A percentile compares a stretch with the other conserved stretches of the same genome.
These are phyloP conservation scores for Crioceris asparagi DNA, from an alignment of 2,888 invertebrate genomes.

Conservation along the genomic window DNA sequence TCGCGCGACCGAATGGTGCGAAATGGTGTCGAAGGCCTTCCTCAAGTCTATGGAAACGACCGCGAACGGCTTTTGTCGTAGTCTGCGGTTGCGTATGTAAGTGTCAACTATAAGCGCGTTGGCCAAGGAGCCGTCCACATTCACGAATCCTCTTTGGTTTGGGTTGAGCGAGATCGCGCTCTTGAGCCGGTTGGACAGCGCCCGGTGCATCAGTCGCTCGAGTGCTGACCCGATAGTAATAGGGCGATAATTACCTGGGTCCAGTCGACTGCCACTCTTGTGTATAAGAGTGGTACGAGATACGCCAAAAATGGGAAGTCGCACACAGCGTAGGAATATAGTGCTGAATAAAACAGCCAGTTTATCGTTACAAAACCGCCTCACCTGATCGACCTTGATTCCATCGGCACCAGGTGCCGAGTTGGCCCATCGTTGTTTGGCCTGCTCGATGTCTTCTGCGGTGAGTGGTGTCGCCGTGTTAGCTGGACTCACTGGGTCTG, in stretches of 20 bases:
- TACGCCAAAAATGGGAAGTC: neutral
- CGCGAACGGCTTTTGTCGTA: neutral
- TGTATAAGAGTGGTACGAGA: neutral
- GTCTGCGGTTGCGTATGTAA: constrained; percentile 9
- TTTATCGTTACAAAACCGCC: neutral
- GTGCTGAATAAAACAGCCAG: neutral
- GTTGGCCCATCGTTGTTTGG: constrained; percentile 4
- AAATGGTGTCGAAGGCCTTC: constrained; percentile 21
- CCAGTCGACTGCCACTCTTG: neutral
- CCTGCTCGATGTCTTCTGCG: neutral
- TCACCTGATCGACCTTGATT: neutral
- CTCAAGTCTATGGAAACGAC: constrained; percentile 15
- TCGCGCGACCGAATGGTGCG: constrained; percentile 13
- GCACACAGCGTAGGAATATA: constrained; percentile 1
- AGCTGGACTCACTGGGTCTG: no score
- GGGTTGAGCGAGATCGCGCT: constrained; percentile 9
- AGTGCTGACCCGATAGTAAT: constrained; percentile 23
- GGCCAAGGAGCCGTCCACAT: constrained; percentile 31
- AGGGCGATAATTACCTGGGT: constrained; percentile 23
- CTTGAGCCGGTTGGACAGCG: constrained; percentile 15
- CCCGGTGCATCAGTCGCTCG: constrained; percentile 22
- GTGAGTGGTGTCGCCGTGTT: neutral
- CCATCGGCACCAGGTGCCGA: constrained; percentile 5
- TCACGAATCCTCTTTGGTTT: constrained; percentile 26
- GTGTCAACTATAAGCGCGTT: constrained; percentile 27